phyloP scores from a whole-genome alignment of 2,113 vertebrate species.

The Alces alces region DNA sequence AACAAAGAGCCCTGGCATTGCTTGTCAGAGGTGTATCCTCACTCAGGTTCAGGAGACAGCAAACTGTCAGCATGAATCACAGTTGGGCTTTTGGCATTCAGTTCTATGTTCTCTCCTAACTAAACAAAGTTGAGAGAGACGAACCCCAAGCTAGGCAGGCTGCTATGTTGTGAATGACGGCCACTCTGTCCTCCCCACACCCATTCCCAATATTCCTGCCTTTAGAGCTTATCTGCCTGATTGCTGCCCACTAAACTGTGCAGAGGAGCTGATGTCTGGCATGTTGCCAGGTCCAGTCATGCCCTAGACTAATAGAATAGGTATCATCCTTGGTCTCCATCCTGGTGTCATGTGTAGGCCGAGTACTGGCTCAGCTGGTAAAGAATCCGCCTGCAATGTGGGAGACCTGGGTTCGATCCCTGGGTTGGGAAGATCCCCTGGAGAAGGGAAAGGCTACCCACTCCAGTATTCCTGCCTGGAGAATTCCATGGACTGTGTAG shows the following conservation, averaged over 20 bases:
- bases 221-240: not conserved
- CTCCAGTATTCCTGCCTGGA: too few relatives aligned
- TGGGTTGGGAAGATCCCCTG: too few relatives aligned
- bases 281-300: not conserved
- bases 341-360: not conserved
- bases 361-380: not conserved
- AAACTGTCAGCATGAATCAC: not conserved
- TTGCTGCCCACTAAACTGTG: not conserved
- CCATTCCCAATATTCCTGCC: not conserved
- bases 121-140: not conserved
- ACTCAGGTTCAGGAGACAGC: not conserved
- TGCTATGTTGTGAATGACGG: not conserved
- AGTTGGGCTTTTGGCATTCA: not conserved
- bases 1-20: not conserved
- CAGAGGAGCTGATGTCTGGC: not conserved
- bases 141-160: not conserved
- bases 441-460: too few relatives aligned
- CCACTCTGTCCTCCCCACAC: not conserved
- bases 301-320: not conserved
- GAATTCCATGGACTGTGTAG: too few relatives aligned
- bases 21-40: not conserved
- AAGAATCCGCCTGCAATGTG: too few relatives aligned
- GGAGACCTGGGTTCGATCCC: too few relatives aligned
- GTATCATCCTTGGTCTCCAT: not conserved
- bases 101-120: not conserved